These are phyloP conservation scores for Chironomus riparius DNA, from an alignment of 2,888 invertebrate genomes.

Conservation along the genomic window DNA sequence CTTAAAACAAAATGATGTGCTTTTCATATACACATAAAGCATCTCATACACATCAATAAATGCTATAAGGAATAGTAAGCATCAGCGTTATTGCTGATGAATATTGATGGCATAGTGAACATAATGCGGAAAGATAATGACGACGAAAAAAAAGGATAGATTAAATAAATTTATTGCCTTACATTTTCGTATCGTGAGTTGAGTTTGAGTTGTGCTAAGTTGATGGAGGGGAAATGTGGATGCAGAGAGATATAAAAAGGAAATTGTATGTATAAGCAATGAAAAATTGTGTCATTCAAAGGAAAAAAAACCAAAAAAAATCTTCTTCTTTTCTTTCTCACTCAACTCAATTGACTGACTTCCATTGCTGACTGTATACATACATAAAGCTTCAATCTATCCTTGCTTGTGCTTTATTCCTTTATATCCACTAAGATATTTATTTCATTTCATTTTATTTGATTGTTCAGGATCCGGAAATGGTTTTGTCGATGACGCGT, in stretches of 20 bases:
- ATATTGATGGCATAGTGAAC: constrained; percentile 24
- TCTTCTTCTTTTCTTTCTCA: neutral
- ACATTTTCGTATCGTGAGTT: constrained; percentile 2
- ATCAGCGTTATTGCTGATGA: constrained; percentile 18
- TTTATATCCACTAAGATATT: too few relatives aligned
- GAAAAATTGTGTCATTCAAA: constrained; percentile 24
- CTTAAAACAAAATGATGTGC: neutral
- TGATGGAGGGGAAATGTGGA: neutral
- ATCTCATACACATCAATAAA: neutral
- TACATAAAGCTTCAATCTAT: neutral
- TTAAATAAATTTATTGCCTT: constrained; percentile 25
- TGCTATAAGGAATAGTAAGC: neutral
- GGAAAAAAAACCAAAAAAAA: neutral
- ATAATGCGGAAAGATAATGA: constrained; percentile 27
- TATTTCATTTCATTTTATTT: neutral
- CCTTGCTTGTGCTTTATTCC: too few relatives aligned
- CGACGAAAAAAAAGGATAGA: constrained; percentile 18
- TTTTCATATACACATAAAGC: neutral
- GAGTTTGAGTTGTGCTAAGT: neutral
- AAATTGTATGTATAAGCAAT: constrained; percentile 14
- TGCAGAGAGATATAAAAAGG: neutral
- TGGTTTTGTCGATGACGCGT: neutral
- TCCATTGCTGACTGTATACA: neutral
- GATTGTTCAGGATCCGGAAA: neutral
- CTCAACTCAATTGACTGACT: neutral